phyloP scores from a whole-genome alignment of 2,888 invertebrate genomes.

The Calliopum simillimum region DNA sequence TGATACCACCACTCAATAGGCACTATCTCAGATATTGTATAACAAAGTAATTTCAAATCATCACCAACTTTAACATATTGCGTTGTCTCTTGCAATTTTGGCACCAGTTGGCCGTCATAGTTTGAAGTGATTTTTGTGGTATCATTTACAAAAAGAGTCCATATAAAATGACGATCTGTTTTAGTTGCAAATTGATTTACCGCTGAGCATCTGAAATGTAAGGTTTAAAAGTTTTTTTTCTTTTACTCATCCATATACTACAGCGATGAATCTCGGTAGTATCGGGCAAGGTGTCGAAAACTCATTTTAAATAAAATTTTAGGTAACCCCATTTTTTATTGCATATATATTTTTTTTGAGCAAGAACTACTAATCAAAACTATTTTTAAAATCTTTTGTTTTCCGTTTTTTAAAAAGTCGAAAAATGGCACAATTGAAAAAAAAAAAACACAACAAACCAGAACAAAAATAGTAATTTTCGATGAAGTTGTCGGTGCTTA shows the following conservation, averaged over 20 bases:
- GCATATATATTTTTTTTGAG: no score
- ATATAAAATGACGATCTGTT: constrained; percentile 60
- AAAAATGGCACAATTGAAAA: no score
- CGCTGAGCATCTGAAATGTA: constrained; percentile 68
- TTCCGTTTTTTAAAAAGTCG: no score
- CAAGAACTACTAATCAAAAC: no score
- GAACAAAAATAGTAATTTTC: no score
- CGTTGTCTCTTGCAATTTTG: constrained; percentile 61
- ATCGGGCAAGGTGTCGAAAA: no score
- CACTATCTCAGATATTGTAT: constrained; percentile 52
- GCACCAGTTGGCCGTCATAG: constrained; percentile 56
- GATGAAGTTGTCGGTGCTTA: no score
- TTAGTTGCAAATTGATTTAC: constrained; percentile 68
- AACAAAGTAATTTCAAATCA: constrained; percentile 58
- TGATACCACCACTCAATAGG: constrained; percentile 64
- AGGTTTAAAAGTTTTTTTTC: constrained; percentile 35
- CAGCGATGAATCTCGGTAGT: no score
- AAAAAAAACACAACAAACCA: no score
- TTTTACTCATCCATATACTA: constrained; percentile 34
- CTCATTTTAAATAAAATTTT: no score
- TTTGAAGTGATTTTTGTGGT: constrained; percentile 18
- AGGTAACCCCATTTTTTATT: no score
- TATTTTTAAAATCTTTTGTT: no score
- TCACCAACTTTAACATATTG: constrained; percentile 58
- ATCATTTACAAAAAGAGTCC: constrained; percentile 49